Base-by-base conservation (phyloP, 2,113 vertebrate species). In the Oceanites oceanicus region DNA sequence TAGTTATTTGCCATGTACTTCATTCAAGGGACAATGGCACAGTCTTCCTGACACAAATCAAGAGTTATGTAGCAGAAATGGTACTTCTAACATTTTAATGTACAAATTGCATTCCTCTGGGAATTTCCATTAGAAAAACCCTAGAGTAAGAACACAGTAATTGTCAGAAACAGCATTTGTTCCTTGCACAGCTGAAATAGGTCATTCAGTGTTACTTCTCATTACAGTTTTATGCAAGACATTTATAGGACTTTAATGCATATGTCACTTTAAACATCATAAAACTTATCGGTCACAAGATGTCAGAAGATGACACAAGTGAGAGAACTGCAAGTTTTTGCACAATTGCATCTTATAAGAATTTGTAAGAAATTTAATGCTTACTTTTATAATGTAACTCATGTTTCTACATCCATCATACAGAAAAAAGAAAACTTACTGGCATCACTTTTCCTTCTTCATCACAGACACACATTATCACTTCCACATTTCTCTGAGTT, bases 401-500 rank as follows among this genome's bases (percentile, higher is more conserved):
- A 3, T 34, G 12, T 86, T 79, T 73, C 32, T 38, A 17, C 21
- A 14, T 21, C 34, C 3, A 34, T 49, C 15, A 62, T 7, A 17
- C 12, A 66, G 25, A 34, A 26, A 62, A 47, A 53, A 7, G 1
- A 61, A 63, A 80, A 96, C 98, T 98, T 97, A 99, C 99, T 80
- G 98, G 98, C 73, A 99, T 97, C 15, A 98, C 96, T 97, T 99
- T 99, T 91, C 99, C 99, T 34, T 99, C 99, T 96, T 99, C 99
- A 12, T 99, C 98, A 75, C 99, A 99, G 94, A 99, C 99, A 98
- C 98, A 99, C 99, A 99, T 99, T 88, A 99, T 99, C 97, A 99
- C 99, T 98, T 99, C 99, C 86, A 99, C 98, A 5, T 99, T 99
- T 95, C 99, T 99, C 97, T 99, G 99, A 1, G 99, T 99, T 49